Percentiles rank a stretch among this genome's conserved stretches.
Conservation (phyloP, 92 coral and sea anemone genomes). For the Parazoanthus darwini region DNA sequence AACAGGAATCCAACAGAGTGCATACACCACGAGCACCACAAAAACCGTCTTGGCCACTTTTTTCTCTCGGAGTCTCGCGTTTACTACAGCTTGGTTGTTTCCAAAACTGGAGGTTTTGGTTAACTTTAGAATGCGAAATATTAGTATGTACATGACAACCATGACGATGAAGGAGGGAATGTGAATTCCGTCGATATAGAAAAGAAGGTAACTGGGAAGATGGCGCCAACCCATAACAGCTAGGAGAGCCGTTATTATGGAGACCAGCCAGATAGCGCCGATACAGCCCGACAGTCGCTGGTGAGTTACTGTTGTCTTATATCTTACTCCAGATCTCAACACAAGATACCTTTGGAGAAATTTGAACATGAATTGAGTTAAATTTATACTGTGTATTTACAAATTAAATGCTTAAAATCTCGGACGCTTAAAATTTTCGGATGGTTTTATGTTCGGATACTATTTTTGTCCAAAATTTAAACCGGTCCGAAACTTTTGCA, state of each 20-base stretch:
- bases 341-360: conserved; percentile 19
- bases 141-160: conserved; percentile 22
- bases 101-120: not conserved
- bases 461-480: conserved; percentile 8
- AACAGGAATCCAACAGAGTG: conserved; percentile 29
- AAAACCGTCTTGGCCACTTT: conserved; percentile 28
- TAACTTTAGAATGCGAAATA: conserved; percentile 30
- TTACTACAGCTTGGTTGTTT: conserved; percentile 14
- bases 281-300: conserved; percentile 31
- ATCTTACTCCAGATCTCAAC: conserved; percentile 17
- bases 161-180: conserved; percentile 18
- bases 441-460: too few relatives aligned
- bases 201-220: conserved; percentile 10
- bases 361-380: not conserved
- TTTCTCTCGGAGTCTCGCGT: conserved; percentile 26
- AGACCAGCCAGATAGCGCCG: conserved; percentile 28
- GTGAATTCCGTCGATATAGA: not conserved
- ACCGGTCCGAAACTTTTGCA: too few relatives aligned
- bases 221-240: conserved; percentile 27
- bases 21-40: conserved; percentile 22
- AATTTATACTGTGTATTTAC: not conserved
- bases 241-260: conserved; percentile 12
- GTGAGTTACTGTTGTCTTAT: conserved; percentile 15
- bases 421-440: too few relatives aligned
- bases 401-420: too few relatives aligned